Base-by-base conservation (phyloP, 2,113 vertebrate genomes). In the Myxocyprinus asiaticus region DNA sequence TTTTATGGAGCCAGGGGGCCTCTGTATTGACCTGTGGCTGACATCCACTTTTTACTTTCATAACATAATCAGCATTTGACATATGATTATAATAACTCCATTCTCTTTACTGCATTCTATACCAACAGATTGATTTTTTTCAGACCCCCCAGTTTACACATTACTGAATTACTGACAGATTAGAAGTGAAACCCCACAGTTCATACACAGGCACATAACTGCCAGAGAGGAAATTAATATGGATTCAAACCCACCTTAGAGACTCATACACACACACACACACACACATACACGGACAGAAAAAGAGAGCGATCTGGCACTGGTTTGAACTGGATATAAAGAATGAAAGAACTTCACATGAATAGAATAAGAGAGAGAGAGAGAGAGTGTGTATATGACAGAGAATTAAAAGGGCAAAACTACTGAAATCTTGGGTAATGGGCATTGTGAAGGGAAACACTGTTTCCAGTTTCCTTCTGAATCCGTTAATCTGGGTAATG, bases 101-200 rank as follows among this genome's bases (percentile, higher is more conserved):
- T 94, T 95, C 92, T 94, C 92, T 92, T 95, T 95, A 96, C 94
- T 89, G 76, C 91, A 88, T 93, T 93, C 93, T 95, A 92, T 93
- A 92, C 94, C 96, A 97, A 95, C 92, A 93, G 95, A 98, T 98
- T 93, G 97, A 98, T 97, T 99, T 90, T 90, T 95, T 96, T 96
- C 95, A 94, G 92, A 4, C 93, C 96, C 94, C 91, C 91, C 91
- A 97, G 96, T 97, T 98, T 98, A 96, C 96, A 97, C 96, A 95
- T 98, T 98, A 97, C 96, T 98, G 98, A 98, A 99, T 98, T 99
- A 98, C 97, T 95, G 96, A 95, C 96, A 96, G 96, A 99, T 99
- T 99, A 99, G 97, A 98, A 95, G 97, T 95, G 95, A 98, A 98
- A 96, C 94, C 95, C 94, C 92, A 91, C 94, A 95, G 96, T 96